These are phyloP conservation scores for Molorchus minor DNA, from an alignment of 2,888 invertebrate species.

Conservation along the genomic window DNA sequence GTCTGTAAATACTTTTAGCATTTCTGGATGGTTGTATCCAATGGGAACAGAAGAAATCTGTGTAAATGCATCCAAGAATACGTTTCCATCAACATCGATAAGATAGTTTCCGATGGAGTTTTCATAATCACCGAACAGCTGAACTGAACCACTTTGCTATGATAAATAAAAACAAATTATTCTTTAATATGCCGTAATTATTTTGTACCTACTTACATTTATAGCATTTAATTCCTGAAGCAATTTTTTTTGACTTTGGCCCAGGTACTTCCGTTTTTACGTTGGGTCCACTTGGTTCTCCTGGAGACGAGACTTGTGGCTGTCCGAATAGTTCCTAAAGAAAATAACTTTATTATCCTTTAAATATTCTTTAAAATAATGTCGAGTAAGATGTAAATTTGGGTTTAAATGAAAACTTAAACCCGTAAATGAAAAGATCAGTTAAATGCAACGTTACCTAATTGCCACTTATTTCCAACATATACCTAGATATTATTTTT, in stretches of 20 bases:
- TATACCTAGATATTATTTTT: too few species aligned
- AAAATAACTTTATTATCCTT: slow-evolving; percentile 4
- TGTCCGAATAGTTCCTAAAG: slow-evolving; percentile 37
- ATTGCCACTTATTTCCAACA: too few species aligned
- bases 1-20: slow-evolving; percentile 73
- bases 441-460: too few species aligned
- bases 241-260: slow-evolving; percentile 72
- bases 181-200: background rate
- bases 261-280: slow-evolving; percentile 76
- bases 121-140: slow-evolving; percentile 93
- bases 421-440: too few species aligned
- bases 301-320: slow-evolving; percentile 49
- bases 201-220: slow-evolving; percentile 65
- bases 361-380: slow-evolving; percentile 5
- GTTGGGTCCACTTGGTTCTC: slow-evolving; percentile 72
- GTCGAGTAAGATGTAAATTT: background rate
- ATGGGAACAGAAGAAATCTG: slow-evolving; percentile 91
- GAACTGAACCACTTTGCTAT: slow-evolving; percentile 81
- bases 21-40: slow-evolving; percentile 94
- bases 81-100: slow-evolving; percentile 94
- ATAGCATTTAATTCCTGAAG: slow-evolving; percentile 69
- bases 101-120: slow-evolving; percentile 93
- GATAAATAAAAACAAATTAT: slow-evolving; percentile 47
- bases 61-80: slow-evolving; percentile 88
- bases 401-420: too few species aligned